phyloP scores from a whole-genome alignment of 2,797 vertebrate species.

The Macroramphosus scolopax region DNA sequence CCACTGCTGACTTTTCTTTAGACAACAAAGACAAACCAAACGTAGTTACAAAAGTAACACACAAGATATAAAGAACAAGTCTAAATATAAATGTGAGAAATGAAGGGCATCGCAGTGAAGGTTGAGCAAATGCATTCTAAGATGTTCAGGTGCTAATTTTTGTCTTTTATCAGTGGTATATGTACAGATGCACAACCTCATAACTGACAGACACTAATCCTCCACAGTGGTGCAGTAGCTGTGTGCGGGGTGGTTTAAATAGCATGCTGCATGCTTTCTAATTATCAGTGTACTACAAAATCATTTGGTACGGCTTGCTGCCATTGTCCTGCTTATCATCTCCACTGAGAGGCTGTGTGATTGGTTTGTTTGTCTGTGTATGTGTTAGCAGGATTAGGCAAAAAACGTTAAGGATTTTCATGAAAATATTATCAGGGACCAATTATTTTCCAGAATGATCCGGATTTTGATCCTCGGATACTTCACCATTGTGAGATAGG shows the following conservation, averaged over 20 bases:
- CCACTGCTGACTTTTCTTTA: neutral
- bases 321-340: neutral
- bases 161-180: neutral
- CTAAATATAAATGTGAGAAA: constrained; percentile 4
- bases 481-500: no score
- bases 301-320: neutral
- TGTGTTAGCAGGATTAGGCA: no score
- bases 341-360: no score
- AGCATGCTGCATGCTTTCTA: constrained; percentile 3
- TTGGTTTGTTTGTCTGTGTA: no score
- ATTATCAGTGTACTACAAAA: constrained; percentile 6
- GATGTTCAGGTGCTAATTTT: neutral
- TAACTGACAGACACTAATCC: neutral
- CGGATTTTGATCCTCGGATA: no score
- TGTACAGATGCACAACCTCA: neutral
- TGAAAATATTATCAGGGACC: no score
- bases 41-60: constrained; percentile 11
- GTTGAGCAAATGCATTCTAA: neutral
- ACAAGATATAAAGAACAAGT: constrained; percentile 8
- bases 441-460: no score
- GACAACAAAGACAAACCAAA: constrained; percentile 11
- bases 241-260: constrained; percentile 2
- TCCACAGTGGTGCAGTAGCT: neutral
- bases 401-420: no score
- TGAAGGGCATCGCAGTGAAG: neutral